These are phyloP conservation scores for Sorex maritimensis DNA, from an alignment of 2,797 vertebrate species.

Conservation along the genomic window DNA sequence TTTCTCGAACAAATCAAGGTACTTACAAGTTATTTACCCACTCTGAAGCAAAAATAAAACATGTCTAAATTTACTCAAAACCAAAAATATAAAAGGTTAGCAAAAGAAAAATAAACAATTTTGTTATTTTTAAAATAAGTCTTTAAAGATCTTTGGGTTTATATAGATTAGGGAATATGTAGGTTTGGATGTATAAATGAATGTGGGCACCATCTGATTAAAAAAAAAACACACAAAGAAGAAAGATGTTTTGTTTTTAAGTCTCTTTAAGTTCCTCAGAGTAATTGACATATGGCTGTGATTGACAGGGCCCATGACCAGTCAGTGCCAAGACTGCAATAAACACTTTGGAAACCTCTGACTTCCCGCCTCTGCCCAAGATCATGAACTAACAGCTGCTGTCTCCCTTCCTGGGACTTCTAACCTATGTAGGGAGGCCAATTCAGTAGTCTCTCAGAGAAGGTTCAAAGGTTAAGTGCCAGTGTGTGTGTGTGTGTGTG, in stretches of 20 bases:
- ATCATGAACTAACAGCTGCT: neutral
- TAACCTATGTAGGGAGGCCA: neutral
- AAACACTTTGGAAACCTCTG: neutral
- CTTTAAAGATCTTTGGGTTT: slow-evolving; percentile 44
- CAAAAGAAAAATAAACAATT: slow-evolving; percentile 3
- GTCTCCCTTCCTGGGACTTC: neutral
- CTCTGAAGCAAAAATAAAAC: slow-evolving; percentile 10
- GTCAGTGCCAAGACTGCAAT: neutral
- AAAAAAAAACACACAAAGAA: slow-evolving; percentile 4
- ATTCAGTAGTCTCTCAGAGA: neutral
- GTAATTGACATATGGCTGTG: slow-evolving; percentile 12
- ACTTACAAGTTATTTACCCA: slow-evolving; percentile 28
- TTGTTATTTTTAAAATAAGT: slow-evolving; percentile 14
- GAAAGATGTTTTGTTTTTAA: slow-evolving; percentile 36
- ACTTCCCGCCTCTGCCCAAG: neutral
- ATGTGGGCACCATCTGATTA: neutral
- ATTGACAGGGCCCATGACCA: slow-evolving; percentile 4
- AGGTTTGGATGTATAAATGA: neutral
- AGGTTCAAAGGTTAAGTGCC: neutral
- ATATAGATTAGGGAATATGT: neutral
- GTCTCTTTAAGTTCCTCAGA: neutral
- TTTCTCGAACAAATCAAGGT: slow-evolving; percentile 31
- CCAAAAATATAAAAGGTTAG: slow-evolving; percentile 13
- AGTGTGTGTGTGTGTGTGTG: too few relatives aligned
- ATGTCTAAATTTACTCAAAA: slow-evolving; percentile 52